A percentile compares a stretch with the other conserved stretches of the same genome.
Evolutionary conservation across 2,888 invertebrate genomes (phyloP).

Genomic region (Dastarcus helophoroides): DNA sequence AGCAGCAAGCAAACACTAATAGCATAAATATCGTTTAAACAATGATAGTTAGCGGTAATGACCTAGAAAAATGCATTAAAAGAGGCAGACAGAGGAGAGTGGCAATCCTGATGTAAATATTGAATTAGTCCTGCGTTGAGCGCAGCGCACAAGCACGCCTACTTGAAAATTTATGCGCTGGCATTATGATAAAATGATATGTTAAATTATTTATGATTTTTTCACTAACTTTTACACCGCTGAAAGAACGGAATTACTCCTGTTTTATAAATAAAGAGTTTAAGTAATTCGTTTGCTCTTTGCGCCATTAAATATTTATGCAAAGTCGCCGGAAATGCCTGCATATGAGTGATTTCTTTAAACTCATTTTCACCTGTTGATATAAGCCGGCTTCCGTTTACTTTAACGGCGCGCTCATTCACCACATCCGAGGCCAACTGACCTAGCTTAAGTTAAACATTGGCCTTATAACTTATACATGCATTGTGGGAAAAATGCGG

Average conservation of each 20-base stretch:
- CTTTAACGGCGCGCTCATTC: no score
- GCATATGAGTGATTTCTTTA: no score
- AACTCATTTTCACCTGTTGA: conserved; percentile 24
- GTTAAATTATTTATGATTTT: conserved; percentile 39
- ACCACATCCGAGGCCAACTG: no score
- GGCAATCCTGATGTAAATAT: conserved; percentile 23
- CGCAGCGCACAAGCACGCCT: conserved; percentile 19
- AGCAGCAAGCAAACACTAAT: no score
- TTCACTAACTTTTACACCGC: conserved; percentile 32
- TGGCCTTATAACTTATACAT: no score
- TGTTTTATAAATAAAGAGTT: conserved; percentile 22
- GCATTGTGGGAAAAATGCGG: no score
- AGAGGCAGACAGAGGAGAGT: conserved; percentile 8
- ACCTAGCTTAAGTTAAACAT: no score
- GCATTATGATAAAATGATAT: conserved; percentile 37
- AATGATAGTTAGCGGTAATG: no score
- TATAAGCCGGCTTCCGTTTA: no score
- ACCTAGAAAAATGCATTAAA: no score
- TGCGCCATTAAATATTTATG: conserved; percentile 24
- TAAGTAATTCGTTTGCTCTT: conserved; percentile 23
- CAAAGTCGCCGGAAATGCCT: no score
- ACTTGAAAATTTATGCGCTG: conserved; percentile 35
- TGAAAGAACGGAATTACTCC: conserved; percentile 17
- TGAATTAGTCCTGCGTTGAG: conserved; percentile 19
- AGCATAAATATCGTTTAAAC: no score